These are phyloP conservation scores for Eulemur macaco DNA, from an alignment of 2,113 vertebrate species.

Conservation along the genomic window DNA sequence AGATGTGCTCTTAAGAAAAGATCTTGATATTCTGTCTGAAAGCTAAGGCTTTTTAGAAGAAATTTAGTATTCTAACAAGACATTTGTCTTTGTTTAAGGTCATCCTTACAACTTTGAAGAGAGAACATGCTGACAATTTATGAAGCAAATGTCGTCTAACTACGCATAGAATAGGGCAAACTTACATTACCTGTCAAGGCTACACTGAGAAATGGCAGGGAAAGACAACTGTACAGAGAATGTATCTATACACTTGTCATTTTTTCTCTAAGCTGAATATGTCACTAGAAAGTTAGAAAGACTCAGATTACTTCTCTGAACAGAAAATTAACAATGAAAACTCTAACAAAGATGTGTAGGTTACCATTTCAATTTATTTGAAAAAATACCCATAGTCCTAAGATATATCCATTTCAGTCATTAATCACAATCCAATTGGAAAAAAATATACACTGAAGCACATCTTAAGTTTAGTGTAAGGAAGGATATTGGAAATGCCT, in stretches of 20 bases:
- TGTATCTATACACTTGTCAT: constrained; percentile 6
- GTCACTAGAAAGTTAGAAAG: neutral
- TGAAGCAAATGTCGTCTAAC: constrained; percentile 68
- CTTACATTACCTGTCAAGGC: constrained; percentile 70
- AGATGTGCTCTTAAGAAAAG: neutral
- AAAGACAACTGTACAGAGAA: constrained; percentile 45
- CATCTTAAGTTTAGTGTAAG: neutral
- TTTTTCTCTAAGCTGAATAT: neutral
- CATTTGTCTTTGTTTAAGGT: constrained; percentile 75
- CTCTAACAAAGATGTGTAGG: neutral
- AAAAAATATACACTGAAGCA: neutral
- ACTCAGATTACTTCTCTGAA: constrained; percentile 27
- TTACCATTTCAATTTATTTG: neutral
- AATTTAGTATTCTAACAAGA: constrained; percentile 67
- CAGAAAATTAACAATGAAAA: constrained; percentile 14
- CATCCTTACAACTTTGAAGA: constrained; percentile 65
- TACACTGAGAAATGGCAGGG: constrained; percentile 40
- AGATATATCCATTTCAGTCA: neutral
- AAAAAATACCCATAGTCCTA: neutral
- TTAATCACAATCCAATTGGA: neutral
- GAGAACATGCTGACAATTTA: constrained; percentile 71
- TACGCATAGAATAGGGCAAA: constrained; percentile 69
- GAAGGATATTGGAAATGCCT: neutral
- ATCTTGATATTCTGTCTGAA: constrained; percentile 39
- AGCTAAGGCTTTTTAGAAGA: constrained; percentile 14